A percentile compares a stretch with the other conserved stretches of the same genome.
phyloP scores from a whole-genome alignment of 2,113 vertebrate genomes.

The Trochalopteron elliotii region DNA sequence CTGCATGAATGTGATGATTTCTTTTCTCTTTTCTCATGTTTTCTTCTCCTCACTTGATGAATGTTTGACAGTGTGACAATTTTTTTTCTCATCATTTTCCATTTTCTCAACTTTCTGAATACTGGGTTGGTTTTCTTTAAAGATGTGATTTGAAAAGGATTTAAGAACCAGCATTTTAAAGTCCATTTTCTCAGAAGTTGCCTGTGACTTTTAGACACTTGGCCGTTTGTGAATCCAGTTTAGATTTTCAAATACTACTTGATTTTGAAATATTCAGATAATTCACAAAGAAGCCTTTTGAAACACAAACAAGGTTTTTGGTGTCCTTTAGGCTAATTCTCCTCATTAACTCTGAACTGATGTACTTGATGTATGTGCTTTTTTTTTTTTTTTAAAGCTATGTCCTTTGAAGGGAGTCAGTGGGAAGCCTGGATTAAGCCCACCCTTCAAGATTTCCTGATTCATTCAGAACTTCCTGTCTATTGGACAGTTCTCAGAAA shows the following conservation, averaged over 20 bases:
- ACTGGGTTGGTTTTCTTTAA: background rate
- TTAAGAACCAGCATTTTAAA: background rate
- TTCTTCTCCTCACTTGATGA: background rate
- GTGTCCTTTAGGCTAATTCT: background rate
- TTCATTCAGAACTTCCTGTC: background rate
- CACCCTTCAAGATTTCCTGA: background rate
- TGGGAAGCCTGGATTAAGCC: rapidly evolving
- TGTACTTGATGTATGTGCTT: background rate
- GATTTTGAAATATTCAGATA: background rate
- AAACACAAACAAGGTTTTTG: background rate
- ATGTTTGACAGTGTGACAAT: background rate
- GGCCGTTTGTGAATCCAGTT: background rate
- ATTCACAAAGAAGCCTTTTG: background rate
- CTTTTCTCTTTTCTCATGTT: background rate
- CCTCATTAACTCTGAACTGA: background rate
- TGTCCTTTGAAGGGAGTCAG: background rate
- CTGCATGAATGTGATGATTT: background rate
- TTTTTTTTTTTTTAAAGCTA: background rate
- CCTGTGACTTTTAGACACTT: background rate
- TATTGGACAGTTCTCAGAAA: background rate
- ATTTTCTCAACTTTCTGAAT: background rate
- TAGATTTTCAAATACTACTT: background rate
- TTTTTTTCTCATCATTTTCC: background rate
- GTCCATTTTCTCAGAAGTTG: background rate
- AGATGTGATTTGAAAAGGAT: background rate